Evolutionary conservation across 1,140 invertebrate genomes (phyloP).

Genomic region (Gerris buenoi): DNA sequence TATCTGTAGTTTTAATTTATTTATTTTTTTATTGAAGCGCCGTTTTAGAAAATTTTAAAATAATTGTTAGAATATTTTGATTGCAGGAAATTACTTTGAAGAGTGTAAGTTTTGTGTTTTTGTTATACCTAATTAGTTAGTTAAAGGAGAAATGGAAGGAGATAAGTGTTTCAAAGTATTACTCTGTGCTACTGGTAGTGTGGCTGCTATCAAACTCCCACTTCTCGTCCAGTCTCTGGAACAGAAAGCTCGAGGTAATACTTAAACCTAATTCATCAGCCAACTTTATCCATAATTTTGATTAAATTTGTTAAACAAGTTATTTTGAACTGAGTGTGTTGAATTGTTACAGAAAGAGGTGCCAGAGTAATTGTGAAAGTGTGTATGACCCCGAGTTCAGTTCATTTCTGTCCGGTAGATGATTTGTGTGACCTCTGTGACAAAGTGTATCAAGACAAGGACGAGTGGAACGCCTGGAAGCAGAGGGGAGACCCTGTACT

Average conservation of each 20-base stretch:
- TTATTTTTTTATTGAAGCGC: no score
- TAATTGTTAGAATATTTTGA: no score
- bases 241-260: not conserved
- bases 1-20: no score
- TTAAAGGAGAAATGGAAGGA: no score
- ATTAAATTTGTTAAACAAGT: no score
- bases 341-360: not conserved
- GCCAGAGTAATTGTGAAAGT: conserved; percentile 34
- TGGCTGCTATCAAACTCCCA: conserved; percentile 74
- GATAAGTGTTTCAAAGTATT: conserved; percentile 44
- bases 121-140: no score
- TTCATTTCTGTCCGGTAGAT: conserved; percentile 64
- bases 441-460: conserved; percentile 57
- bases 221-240: conserved; percentile 4
- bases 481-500: conserved; percentile 83
- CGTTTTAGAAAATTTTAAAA: no score
- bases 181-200: conserved; percentile 77
- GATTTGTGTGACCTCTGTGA: conserved; percentile 37
- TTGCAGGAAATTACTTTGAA: no score
- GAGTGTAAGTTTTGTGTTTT: no score
- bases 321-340: no score
- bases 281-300: no score
- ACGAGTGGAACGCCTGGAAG: conserved; percentile 88
- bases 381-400: conserved; percentile 66
- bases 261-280: no score